Base-by-base conservation (phyloP, 2,113 vertebrate genomes). In the Pica pica region DNA sequence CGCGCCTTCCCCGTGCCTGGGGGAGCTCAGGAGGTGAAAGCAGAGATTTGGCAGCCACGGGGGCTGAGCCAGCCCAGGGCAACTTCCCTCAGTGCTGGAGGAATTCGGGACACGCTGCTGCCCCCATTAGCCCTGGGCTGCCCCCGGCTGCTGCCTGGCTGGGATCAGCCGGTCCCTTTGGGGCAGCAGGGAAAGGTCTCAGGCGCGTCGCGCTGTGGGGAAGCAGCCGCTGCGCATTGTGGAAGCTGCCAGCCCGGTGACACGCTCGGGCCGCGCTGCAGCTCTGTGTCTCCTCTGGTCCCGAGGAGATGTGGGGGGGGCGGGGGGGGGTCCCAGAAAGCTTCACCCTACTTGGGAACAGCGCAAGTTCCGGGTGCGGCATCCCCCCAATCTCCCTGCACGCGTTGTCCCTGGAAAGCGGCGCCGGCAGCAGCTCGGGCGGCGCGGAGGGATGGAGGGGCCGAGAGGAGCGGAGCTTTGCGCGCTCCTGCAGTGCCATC, bases 401-500 rank as follows among this genome's bases (percentile, higher is more conserved):
- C 7, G 1, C 35, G 18, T 6, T 3, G 15, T 41, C 63, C 70
- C 33, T 1, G 70, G 22, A 23, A 9, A 69, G 30, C 30, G 13
- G 23, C 67, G 2, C 19, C n/a, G 1, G 52, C 75, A 35, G 53
- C 55, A 33, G 78, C 53, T 22, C 52, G 5, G 0, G 49, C 37
- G 26, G 52, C 39, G 39, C 12, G 39, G 39, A 39, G 39, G 39
- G 42, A 7, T 42, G 42, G 42, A 42, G 42, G 42, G 15, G 41
- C 41, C 41, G 41, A 12, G 56, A 1, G 47, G 46, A 56, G 37
- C 19, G 3, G 5, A 42, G 68, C 27, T 18, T 94, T 98, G 77
- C 19, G 93, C 52, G 95, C 96, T 97, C 97, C 91, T 98, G 97
- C 92, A 97, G 85, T 96, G 96, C 97, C 98, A 97, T 97, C 98